Percentiles rank a stretch among this genome's conserved stretches.
Evolutionary conservation across 1,140 invertebrate species (phyloP).

Genomic region (Neoseiulus cucumeris): DNA sequence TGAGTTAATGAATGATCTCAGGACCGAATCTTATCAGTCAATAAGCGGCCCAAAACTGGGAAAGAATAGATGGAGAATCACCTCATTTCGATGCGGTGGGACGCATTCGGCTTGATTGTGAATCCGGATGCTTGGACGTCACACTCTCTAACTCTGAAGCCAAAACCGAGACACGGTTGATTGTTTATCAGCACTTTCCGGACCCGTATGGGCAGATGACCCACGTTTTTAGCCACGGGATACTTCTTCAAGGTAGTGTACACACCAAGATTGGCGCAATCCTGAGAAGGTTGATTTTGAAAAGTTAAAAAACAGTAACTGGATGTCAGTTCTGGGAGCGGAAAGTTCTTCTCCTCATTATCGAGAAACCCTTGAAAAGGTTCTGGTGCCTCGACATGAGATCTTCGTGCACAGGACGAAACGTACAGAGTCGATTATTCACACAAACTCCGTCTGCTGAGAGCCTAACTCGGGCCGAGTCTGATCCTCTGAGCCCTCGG

Average conservation of each 20-base stretch:
- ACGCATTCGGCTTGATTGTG: constrained; percentile 6
- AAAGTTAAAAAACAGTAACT: neutral
- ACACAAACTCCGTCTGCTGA: too few relatives aligned
- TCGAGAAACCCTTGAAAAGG: too few relatives aligned
- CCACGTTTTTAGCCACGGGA: neutral
- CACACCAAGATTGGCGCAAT: neutral
- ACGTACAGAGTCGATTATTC: too few relatives aligned
- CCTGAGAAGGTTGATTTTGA: neutral
- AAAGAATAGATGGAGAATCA: neutral
- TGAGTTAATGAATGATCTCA: too few relatives aligned
- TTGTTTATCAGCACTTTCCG: neutral
- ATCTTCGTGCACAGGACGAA: too few relatives aligned
- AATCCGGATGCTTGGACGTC: neutral
- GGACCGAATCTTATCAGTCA: too few relatives aligned
- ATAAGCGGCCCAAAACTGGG: too few relatives aligned
- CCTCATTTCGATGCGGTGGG: neutral
- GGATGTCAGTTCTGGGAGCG: too few relatives aligned
- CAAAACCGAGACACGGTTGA: neutral
- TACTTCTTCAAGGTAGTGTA: constrained; percentile 4
- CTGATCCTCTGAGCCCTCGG: too few relatives aligned
- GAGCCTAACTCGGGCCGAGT: too few relatives aligned
- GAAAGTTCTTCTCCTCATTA: too few relatives aligned
- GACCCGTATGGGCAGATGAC: neutral
- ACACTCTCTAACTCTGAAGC: constrained; percentile 7
- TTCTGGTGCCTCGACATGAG: too few relatives aligned